These are phyloP conservation scores for Tenthredo amoena DNA, from an alignment of 2,888 invertebrate species.

Conservation along the genomic window DNA sequence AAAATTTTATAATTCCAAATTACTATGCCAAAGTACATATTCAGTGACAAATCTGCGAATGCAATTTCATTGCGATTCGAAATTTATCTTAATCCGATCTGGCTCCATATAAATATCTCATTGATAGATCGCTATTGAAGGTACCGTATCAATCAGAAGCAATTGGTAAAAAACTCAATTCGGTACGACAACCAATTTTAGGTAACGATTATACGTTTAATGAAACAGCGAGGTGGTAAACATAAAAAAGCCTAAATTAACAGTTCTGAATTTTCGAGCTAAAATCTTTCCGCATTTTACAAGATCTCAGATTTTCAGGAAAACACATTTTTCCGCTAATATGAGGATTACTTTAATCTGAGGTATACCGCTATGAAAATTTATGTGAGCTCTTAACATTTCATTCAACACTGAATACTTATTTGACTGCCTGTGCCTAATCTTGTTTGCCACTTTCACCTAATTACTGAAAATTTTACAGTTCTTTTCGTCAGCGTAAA, in stretches of 20 bases:
- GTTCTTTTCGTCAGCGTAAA: background rate
- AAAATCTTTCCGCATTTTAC: background rate
- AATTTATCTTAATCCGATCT: background rate
- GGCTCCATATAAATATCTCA: background rate
- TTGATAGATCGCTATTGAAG: background rate
- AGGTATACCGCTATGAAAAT: background rate
- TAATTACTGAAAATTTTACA: background rate
- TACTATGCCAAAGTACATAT: background rate
- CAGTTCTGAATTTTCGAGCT: background rate
- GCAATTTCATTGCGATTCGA: background rate
- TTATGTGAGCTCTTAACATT: background rate
- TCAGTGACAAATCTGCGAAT: background rate
- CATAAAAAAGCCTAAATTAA: background rate
- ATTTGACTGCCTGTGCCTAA: background rate
- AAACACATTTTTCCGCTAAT: background rate
- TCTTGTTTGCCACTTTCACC: background rate
- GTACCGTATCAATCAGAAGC: too few relatives aligned
- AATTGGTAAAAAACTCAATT: background rate
- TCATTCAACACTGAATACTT: background rate
- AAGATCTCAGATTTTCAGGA: background rate
- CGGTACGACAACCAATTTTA: background rate
- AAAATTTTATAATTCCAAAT: conserved; percentile 17
- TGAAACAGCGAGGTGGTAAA: background rate
- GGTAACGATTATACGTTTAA: background rate
- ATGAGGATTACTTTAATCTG: background rate